Evolutionary conservation across 2,797 vertebrate genomes (phyloP).

Genomic region (Luscinia luscinia): DNA sequence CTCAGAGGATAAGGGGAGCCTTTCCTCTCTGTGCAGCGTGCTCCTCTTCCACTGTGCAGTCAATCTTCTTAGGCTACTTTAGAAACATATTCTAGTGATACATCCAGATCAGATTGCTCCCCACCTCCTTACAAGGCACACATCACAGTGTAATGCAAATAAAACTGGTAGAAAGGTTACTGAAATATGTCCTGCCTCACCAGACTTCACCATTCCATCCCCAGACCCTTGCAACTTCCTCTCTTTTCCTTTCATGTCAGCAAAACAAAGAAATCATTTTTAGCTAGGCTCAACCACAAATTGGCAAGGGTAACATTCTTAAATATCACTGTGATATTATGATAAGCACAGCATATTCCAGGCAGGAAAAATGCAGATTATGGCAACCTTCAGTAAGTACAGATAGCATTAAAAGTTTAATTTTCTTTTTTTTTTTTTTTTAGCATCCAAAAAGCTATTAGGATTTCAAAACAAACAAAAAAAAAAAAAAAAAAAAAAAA

Average conservation of each 20-base stretch:
- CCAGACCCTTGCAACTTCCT: background rate
- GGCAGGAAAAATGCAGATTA: conserved; percentile 54
- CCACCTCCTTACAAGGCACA: background rate
- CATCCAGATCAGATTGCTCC: background rate
- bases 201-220: background rate
- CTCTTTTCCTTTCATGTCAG: background rate
- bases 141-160: background rate
- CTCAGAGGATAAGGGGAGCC: background rate
- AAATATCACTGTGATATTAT: conserved; percentile 64
- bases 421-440: background rate
- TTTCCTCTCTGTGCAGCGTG: background rate
- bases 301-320: conserved; percentile 31
- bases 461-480: conserved; percentile 61
- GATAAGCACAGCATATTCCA: conserved; percentile 47
- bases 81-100: background rate
- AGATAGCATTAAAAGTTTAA: conserved; percentile 55
- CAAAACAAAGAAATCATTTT: conserved; percentile 53
- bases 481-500: conserved; percentile 58
- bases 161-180: background rate
- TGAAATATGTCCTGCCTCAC: background rate
- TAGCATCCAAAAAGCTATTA: conserved; percentile 42
- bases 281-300: background rate
- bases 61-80: background rate
- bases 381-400: conserved; percentile 8
- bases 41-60: background rate